These are phyloP conservation scores for Drosophila demipolita DNA, from an alignment of 2,888 invertebrate genomes.

Conservation along the genomic window DNA sequence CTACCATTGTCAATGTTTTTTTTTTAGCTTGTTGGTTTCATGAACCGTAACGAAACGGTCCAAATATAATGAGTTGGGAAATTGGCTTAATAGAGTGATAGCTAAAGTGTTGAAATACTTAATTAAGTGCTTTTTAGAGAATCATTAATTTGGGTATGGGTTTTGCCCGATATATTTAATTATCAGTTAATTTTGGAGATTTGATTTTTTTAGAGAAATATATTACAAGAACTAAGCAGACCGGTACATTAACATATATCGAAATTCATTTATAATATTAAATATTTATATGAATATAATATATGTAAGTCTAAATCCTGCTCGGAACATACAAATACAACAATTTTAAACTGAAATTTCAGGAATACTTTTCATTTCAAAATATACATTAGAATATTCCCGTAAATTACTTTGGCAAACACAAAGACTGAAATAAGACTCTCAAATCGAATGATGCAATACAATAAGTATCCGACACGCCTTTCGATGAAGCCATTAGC, in stretches of 20 bases:
- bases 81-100: conserved; percentile 16
- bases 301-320: not conserved
- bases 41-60: conserved; percentile 34
- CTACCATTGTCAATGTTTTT: conserved; percentile 21
- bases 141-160: not conserved
- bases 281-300: not conserved
- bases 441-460: conserved; percentile 25
- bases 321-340: not conserved
- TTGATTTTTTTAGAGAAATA: not conserved
- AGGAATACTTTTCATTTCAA: not conserved
- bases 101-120: conserved; percentile 24
- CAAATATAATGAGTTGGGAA: conserved; percentile 8
- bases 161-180: not conserved
- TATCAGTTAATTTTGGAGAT: not conserved
- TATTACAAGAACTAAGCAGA: not conserved
- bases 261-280: not conserved
- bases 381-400: not conserved
- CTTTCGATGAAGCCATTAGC: not conserved
- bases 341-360: not conserved
- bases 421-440: not conserved
- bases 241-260: not conserved
- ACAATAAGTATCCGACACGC: not conserved
- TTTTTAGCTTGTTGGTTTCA: conserved; percentile 1
- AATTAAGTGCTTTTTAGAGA: not conserved
- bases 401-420: not conserved